A percentile compares a stretch with the other conserved stretches of the same genome.
Evolutionary conservation across 2,797 vertebrate genomes (phyloP).

Genomic region (Acanthurus tractus): DNA sequence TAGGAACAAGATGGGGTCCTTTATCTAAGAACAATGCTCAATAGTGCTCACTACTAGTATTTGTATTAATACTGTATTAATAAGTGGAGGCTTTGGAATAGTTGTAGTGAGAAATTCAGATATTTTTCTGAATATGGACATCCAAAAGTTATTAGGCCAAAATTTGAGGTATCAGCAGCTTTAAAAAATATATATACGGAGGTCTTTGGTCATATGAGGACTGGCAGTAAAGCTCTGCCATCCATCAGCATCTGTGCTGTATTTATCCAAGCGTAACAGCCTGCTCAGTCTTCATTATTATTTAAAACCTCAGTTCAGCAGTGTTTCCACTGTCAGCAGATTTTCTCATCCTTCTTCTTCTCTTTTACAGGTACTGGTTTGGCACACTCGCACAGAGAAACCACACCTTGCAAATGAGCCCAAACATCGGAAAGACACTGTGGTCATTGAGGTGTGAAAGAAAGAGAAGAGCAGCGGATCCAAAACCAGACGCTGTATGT

Average conservation of each 20-base stretch:
- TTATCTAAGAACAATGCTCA: too few relatives aligned
- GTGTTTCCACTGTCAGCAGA: conserved; percentile 19
- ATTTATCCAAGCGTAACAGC: conserved; percentile 14
- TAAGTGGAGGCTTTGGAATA: too few relatives aligned
- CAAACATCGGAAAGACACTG: conserved; percentile 92
- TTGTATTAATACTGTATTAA: too few relatives aligned
- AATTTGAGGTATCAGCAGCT: conserved; percentile 9
- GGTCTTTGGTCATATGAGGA: neutral
- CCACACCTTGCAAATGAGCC: conserved; percentile 95
- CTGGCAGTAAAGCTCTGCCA: conserved; percentile 9
- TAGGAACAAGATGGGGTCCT: too few relatives aligned
- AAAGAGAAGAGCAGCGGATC: conserved; percentile 10
- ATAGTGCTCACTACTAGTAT: too few relatives aligned
- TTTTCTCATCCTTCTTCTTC: conserved; percentile 25
- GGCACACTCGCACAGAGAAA: conserved; percentile 99
- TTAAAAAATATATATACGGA: neutral
- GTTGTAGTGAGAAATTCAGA: neutral
- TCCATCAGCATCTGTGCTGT: conserved; percentile 24
- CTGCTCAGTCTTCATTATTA: conserved; percentile 11
- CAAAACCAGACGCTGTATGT: conserved; percentile 4
- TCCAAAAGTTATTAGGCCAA: neutral
- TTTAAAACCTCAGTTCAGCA: neutral
- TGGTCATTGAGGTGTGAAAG: conserved; percentile 93
- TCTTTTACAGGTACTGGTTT: conserved; percentile 92
- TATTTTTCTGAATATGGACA: neutral